These are phyloP conservation scores for Trematocara zebra DNA, from an alignment of 2,113 vertebrate genomes.

Conservation along the genomic window DNA sequence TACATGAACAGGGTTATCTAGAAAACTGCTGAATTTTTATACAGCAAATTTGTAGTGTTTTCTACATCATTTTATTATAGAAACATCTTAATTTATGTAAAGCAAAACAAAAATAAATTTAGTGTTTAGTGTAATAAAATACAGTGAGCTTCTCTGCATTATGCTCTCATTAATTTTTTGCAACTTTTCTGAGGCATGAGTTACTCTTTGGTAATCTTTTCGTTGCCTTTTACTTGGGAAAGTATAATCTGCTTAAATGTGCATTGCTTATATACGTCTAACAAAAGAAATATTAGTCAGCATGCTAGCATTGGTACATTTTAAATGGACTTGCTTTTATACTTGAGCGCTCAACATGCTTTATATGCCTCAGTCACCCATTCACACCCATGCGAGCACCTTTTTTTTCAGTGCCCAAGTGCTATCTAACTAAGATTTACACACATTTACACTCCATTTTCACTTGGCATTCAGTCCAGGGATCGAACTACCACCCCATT, in stretches of 20 bases:
- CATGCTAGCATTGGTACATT: not conserved
- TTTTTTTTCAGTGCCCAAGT: not conserved
- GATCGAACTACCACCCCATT: not conserved
- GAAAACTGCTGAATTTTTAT: not conserved
- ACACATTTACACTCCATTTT: not conserved
- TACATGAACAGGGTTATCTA: not conserved
- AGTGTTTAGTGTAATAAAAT: not conserved
- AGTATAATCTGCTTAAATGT: not conserved
- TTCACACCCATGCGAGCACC: not conserved
- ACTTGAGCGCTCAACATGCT: not conserved
- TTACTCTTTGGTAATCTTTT: not conserved
- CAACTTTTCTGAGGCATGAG: not conserved
- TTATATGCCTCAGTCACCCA: not conserved
- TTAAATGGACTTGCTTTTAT: not conserved
- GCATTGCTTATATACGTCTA: not conserved
- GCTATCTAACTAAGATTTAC: not conserved
- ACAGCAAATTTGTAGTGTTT: not conserved
- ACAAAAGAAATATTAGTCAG: not conserved
- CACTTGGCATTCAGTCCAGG: not conserved
- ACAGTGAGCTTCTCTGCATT: not conserved
- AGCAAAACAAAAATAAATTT: not conserved
- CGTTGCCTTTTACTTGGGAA: not conserved
- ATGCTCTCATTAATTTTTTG: not conserved
- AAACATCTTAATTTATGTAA: not conserved
- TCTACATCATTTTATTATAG: not conserved